Conservation (phyloP, 2,888 invertebrate species). For the Isoperla grammatica region DNA sequence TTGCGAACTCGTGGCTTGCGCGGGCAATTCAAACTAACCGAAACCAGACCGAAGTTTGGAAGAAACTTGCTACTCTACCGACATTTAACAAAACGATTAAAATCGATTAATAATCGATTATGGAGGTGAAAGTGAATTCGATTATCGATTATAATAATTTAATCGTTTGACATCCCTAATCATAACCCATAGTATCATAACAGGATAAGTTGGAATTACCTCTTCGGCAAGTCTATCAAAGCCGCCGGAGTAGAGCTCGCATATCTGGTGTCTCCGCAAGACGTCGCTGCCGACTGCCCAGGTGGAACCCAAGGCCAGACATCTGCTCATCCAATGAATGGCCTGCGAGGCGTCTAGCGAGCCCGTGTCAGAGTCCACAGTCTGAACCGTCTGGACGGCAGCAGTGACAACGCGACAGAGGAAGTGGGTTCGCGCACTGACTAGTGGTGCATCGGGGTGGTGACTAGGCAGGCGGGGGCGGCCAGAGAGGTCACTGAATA, state of each 20-base stretch:
- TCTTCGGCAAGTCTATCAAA: constrained; percentile 56
- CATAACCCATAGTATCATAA: too few species aligned
- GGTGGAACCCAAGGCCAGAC: constrained; percentile 62
- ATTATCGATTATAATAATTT: too few species aligned
- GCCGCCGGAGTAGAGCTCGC: constrained; percentile 54
- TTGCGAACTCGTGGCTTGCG: too few species aligned
- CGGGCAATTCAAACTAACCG: too few species aligned
- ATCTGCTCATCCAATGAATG: constrained; percentile 62
- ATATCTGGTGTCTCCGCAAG: constrained; percentile 71
- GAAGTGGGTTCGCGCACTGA: constrained; percentile 63
- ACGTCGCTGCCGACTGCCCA: constrained; percentile 73
- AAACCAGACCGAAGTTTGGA: too few species aligned
- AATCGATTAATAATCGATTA: too few species aligned
- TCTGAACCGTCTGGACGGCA: constrained; percentile 63
- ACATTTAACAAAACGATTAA: too few species aligned
- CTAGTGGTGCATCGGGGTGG: constrained; percentile 62
- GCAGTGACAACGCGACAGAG: constrained; percentile 66
- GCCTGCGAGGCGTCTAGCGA: constrained; percentile 18
- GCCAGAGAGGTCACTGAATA: constrained; percentile 47
- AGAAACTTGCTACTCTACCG: too few species aligned
- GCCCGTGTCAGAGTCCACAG: constrained; percentile 11
- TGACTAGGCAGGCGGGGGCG: constrained; percentile 55
- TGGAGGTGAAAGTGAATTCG: too few species aligned
- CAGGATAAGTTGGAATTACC: too few species aligned
- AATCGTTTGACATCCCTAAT: too few species aligned